Conservation (phyloP, 2,888 invertebrate genomes). For the Pheosia tremula region DNA sequence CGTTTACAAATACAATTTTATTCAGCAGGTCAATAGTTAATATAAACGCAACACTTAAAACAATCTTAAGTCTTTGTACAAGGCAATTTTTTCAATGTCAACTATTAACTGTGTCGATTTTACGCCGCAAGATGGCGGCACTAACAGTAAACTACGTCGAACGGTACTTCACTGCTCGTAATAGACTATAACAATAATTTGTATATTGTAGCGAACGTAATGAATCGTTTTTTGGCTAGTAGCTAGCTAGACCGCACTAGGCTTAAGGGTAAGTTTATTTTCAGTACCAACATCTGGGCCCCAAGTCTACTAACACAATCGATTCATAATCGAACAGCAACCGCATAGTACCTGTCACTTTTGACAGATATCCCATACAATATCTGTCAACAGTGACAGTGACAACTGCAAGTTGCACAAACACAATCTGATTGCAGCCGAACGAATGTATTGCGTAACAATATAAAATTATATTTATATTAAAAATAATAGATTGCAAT, state of each 20-base stretch:
- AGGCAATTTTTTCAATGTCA: conserved; percentile 59
- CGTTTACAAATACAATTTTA: conserved; percentile 63
- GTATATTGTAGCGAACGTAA: too few relatives aligned
- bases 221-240: too few relatives aligned
- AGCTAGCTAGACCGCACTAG: too few relatives aligned
- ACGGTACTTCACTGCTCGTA: not conserved
- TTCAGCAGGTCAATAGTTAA: conserved; percentile 67
- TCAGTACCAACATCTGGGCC: too few relatives aligned
- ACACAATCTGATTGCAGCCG: conserved; percentile 32
- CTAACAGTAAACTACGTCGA: conserved; percentile 18
- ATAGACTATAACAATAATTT: too few relatives aligned
- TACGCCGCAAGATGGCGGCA: conserved; percentile 16
- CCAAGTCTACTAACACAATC: too few relatives aligned
- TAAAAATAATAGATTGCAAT: conserved; percentile 10
- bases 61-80: conserved; percentile 75
- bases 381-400: too few relatives aligned
- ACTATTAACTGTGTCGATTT: conserved; percentile 46
- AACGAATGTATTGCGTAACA: conserved; percentile 19
- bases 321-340: too few relatives aligned
- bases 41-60: conserved; percentile 71
- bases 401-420: conserved; percentile 4
- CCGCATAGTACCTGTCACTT: too few relatives aligned
- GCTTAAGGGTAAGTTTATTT: too few relatives aligned
- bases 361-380: too few relatives aligned
- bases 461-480: conserved; percentile 8